Base-by-base conservation (phyloP, 2,797 vertebrate species). In the Chloroceryle inda region DNA sequence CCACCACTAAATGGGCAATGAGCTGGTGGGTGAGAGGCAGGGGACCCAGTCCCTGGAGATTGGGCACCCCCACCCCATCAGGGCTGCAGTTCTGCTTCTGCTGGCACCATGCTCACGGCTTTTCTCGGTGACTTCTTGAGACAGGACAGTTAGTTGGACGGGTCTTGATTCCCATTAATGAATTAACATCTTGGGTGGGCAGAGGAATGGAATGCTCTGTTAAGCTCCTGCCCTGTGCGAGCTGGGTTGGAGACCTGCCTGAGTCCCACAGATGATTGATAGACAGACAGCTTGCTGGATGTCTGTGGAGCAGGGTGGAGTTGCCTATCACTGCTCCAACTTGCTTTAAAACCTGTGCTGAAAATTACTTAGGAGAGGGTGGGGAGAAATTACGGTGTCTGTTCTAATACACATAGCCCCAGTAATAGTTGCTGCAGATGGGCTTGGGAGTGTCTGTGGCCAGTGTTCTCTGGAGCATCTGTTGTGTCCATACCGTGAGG, bases 381-480 rank as follows among this genome's bases (percentile, higher is more conserved):
- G 73, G 22, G 50, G 83, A 78, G 58, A 29, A 81, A 37, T 58
- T 40, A 2, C 9, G 16, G 4, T 44, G 38, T 80, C 23, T 67
- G 11, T n/a, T 71, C 9, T 27, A n/a, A 23, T 77, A 35, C 23
- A 52, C 20, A 24, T 33, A 64, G 58, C 31, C 59, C n/a, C n/a
- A 31, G 58, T 50, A 67, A 38, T 20, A 85, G 84, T 33, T 85
- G 73, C 85, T 74, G 79, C 80, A 87, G 77, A 76, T 69, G 83
- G 33, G 22, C 79, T 88, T 88, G 88, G 94, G 88, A 82, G 85
- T 62, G 79, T 22, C 92, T 55, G 74, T 67, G 85, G 37, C 64
- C 47, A 26, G 31, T 0, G 2, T 40, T 81, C 87, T 13, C 47
- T 38, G 62, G 13, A 64, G 47, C 74, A 40, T 88, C 82, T 81